Evolutionary conservation across 2,888 invertebrate genomes (phyloP), one percentile per base, ranked within the genome.

Genomic region (Clanis bilineata): DNA sequence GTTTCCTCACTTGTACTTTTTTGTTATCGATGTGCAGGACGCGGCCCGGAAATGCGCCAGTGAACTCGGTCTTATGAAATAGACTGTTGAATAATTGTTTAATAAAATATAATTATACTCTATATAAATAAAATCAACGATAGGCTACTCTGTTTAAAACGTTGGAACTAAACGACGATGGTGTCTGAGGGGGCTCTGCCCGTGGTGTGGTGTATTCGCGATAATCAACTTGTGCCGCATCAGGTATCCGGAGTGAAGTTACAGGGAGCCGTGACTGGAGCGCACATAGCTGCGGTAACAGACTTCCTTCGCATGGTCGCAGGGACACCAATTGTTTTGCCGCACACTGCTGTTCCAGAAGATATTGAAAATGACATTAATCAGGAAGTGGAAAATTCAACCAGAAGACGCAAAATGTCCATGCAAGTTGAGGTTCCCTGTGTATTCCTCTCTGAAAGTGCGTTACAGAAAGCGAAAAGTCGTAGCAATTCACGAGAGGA

Each of bases 161-260:
- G 62, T 65, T 61, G 39, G 64, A 69, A 75, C 72, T 70, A 77
- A 70, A 69, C 77, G 82, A 93, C 85, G 80, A 94, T 94, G 94
- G 94, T 94, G 83, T 94, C 94, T 68, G 93, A 93, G 82, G 93
- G 93, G 83, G 88, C 92, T 77, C 73, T 93, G 86, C 93, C 93
- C 86, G 94, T 95, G 73, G 94, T 94, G 82, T 95, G 94, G 94
- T 94, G 94, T 91, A 90, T 93, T 81, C 93, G 94, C 84, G 94
- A 94, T 89, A 94, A 94, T 86, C 93, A 93, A 82, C 94, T 94
- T 92, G 93, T 94, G 80, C 95, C 95, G 69, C 93, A 95, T 67
- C 94, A 94, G 82, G 90, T 95, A 70, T 94, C 94, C 62, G 94
- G 94, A 73, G 94, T 95, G 69, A 90, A 94, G 71, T 91, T 95